These are phyloP conservation scores for Pararge aegeria DNA, from an alignment of 1,140 invertebrate species.

Conservation along the genomic window DNA sequence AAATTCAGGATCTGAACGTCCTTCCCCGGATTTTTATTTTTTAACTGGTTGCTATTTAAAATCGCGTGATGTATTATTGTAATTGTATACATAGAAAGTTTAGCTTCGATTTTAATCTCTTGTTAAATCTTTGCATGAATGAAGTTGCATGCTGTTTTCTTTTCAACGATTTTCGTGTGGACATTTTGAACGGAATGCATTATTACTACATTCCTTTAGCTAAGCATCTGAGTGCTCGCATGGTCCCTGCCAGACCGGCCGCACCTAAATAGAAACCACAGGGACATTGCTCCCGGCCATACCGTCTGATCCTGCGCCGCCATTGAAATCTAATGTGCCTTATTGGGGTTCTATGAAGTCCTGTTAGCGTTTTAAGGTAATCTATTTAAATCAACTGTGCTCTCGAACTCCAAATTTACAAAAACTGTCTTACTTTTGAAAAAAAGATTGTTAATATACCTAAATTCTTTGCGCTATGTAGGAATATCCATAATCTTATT, in stretches of 20 bases:
- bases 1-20: too few species aligned
- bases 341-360: conserved; percentile 57
- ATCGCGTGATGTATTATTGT: conserved; percentile 11
- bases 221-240: conserved; percentile 61
- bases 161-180: conserved; percentile 12
- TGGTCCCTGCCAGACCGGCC: conserved; percentile 66
- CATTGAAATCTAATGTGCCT: conserved; percentile 50
- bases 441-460: too few species aligned
- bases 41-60: not conserved
- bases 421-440: too few species aligned
- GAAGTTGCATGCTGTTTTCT: conserved; percentile 14
- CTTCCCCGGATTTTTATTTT: too few species aligned
- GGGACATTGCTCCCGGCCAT: conserved; percentile 73
- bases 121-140: conserved; percentile 25
- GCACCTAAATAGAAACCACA: conserved; percentile 79
- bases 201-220: conserved; percentile 59
- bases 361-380: conserved; percentile 21
- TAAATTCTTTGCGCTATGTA: too few species aligned
- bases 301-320: conserved; percentile 59
- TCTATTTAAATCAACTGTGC: conserved; percentile 29
- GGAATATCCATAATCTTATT: too few species aligned
- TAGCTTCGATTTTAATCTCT: conserved; percentile 10
- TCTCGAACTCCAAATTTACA: too few species aligned
- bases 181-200: conserved; percentile 32
- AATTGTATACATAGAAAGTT: conserved; percentile 19